Evolutionary conservation across 2,797 vertebrate species (phyloP).

Genomic region (Tragelaphus eurycerus): DNA sequence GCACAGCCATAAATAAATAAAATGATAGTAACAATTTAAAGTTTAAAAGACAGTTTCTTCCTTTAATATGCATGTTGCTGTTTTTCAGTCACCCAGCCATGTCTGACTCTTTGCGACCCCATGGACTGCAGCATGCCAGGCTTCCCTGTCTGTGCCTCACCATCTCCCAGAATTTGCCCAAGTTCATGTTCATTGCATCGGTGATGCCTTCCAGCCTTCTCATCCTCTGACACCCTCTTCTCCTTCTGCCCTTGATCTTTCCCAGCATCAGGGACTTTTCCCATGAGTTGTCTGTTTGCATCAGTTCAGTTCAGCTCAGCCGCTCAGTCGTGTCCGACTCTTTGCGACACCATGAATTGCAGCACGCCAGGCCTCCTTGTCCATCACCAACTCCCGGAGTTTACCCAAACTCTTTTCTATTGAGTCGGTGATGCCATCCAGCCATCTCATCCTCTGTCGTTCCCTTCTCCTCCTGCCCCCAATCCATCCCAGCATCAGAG

Average conservation of each 20-base stretch:
- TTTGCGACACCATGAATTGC: no score
- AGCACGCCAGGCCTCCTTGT: no score
- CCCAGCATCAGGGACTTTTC: not conserved
- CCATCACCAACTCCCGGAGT: no score
- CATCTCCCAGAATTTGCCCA: not conserved
- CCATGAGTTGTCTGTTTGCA: not conserved
- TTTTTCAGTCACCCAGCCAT: not conserved
- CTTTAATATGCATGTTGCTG: not conserved
- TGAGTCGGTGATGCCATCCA: no score
- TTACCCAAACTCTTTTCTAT: no score
- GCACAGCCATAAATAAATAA: not conserved
- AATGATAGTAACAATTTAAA: not conserved
- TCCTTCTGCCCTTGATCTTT: not conserved
- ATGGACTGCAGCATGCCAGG: not conserved
- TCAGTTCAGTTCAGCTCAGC: not conserved
- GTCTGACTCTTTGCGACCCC: not conserved
- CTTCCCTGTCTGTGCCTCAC: not conserved
- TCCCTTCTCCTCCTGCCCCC: no score
- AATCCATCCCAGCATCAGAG: no score
- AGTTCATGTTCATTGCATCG: not conserved
- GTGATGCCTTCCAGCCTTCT: not conserved
- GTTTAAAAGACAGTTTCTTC: not conserved
- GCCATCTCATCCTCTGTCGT: no score
- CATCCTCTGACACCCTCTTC: not conserved
- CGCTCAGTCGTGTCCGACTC: no score